A percentile compares a stretch with the other conserved stretches of the same genome.
Conservation (phyloP, 2,113 vertebrate genomes). For the Limanda limanda region DNA sequence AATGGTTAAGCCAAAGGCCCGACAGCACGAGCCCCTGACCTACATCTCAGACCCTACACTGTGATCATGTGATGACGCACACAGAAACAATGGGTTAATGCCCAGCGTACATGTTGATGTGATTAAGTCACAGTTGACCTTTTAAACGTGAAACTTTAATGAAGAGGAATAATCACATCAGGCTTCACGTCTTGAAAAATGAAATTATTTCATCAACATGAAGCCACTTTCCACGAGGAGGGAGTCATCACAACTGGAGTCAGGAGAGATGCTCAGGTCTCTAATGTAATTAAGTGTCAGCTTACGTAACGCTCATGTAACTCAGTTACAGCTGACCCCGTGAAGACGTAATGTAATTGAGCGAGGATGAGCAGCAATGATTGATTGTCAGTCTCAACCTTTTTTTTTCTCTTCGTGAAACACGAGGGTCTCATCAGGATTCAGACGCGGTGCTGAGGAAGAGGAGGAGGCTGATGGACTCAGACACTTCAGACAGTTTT, state of each 20-base stretch:
- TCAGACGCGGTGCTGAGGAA: no score
- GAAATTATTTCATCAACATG: slow-evolving; percentile 2
- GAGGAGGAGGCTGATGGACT: no score
- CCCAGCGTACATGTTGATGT: slow-evolving; percentile 15
- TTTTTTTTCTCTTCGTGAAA: neutral
- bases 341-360: slow-evolving; percentile 20
- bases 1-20: slow-evolving; percentile 20
- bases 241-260: slow-evolving; percentile 9
- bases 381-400: neutral
- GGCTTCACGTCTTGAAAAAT: neutral
- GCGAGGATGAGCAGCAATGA: slow-evolving; percentile 4
- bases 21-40: slow-evolving; percentile 45
- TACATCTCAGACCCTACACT: slow-evolving; percentile 53
- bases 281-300: slow-evolving; percentile 42
- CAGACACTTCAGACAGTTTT: no score
- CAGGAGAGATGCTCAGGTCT: slow-evolving; percentile 38
- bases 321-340: slow-evolving; percentile 42
- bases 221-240: neutral
- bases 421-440: neutral
- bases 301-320: slow-evolving; percentile 32
- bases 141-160: slow-evolving; percentile 32
- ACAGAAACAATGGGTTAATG: slow-evolving; percentile 32
- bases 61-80: slow-evolving; percentile 31
- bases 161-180: slow-evolving; percentile 9
- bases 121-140: slow-evolving; percentile 40